Evolutionary conservation across 2,888 invertebrate species (phyloP).

Genomic region (Drosophila merina): DNA sequence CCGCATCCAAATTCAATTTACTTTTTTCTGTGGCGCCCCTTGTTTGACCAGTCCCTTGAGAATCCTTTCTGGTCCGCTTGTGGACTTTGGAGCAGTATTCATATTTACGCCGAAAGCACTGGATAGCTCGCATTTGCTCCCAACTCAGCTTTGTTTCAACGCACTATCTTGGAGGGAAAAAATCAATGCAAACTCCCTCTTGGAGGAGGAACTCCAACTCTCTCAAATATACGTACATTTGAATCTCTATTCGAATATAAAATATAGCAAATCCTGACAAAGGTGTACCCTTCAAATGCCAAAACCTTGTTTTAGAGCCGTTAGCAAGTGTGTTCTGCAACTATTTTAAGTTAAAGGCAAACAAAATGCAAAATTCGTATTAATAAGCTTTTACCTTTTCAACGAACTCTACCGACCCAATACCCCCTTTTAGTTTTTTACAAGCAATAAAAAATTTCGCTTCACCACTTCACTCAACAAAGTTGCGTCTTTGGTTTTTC

Average conservation of each 20-base stretch:
- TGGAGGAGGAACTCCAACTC: neutral
- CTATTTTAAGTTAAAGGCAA: too few species aligned
- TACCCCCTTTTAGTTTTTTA: neutral
- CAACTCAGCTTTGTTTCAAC: slow-evolving; percentile 60
- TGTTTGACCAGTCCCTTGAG: slow-evolving; percentile 37
- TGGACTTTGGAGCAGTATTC: slow-evolving; percentile 60
- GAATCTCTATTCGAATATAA: too few species aligned
- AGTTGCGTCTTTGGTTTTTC: neutral
- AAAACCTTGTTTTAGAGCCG: too few species aligned
- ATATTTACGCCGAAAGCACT: slow-evolving; percentile 66
- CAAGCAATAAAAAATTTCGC: neutral
- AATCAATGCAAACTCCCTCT: neutral
- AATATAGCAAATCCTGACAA: too few species aligned
- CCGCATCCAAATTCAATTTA: slow-evolving; percentile 70
- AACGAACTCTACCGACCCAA: too few species aligned
- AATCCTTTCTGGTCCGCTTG: slow-evolving; percentile 21
- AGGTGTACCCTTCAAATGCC: too few species aligned
- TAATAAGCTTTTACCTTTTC: too few species aligned
- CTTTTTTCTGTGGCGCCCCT: slow-evolving; percentile 41
- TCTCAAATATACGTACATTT: neutral
- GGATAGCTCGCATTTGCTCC: slow-evolving; percentile 30
- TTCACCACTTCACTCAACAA: neutral
- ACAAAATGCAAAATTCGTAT: too few species aligned
- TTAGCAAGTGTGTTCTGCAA: too few species aligned
- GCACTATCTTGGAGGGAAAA: neutral